Evolutionary conservation across 2,797 vertebrate genomes (phyloP).

Genomic region (Sorex maritimensis): DNA sequence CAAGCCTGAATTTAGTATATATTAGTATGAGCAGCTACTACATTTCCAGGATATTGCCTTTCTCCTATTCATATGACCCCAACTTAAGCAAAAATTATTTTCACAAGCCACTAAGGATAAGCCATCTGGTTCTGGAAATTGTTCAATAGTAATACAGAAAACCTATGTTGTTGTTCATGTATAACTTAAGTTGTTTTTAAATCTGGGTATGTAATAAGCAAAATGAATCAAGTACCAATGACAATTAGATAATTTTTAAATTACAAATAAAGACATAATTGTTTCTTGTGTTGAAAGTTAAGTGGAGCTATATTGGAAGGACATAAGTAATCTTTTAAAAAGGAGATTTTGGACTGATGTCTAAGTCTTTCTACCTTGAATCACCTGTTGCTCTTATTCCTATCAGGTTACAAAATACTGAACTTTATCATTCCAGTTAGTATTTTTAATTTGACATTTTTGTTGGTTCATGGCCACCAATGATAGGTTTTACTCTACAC

Average conservation of each 20-base stretch:
- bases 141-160: slow-evolving; percentile 11
- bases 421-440: neutral
- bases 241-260: neutral
- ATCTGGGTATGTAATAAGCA: slow-evolving; percentile 25
- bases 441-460: slow-evolving; percentile 16
- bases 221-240: slow-evolving; percentile 23
- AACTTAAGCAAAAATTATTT: slow-evolving; percentile 7
- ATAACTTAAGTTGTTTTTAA: slow-evolving; percentile 56
- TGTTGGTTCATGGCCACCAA: neutral
- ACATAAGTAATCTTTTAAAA: neutral
- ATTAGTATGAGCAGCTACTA: neutral
- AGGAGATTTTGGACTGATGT: neutral
- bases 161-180: neutral
- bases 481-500: neutral
- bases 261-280: neutral
- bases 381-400: neutral
- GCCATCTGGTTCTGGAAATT: slow-evolving; percentile 5
- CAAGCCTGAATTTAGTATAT: slow-evolving; percentile 13
- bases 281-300: neutral
- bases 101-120: slow-evolving; percentile 1
- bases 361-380: neutral
- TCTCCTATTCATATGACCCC: neutral
- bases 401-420: neutral
- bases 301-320: neutral
- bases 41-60: neutral